Evolutionary conservation across 2,888 invertebrate species (phyloP).

Genomic region (Dasypolia templi): DNA sequence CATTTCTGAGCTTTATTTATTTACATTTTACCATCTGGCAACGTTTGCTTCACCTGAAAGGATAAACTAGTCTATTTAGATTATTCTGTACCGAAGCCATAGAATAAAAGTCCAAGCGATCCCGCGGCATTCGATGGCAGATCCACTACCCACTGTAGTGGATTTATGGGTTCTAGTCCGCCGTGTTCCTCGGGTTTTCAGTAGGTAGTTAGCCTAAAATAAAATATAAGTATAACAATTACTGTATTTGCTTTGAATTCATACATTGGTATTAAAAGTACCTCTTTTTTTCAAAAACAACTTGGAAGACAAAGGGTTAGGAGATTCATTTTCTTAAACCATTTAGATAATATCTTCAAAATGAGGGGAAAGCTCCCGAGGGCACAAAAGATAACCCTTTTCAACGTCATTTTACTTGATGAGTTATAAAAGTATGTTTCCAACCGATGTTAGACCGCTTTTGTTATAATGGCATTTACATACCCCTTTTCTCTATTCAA

Average conservation of each 20-base stretch:
- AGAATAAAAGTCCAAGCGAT: slow-evolving; percentile 28
- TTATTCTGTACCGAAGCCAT: slow-evolving; percentile 3
- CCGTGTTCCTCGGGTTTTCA: slow-evolving; percentile 13
- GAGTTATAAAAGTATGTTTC: slow-evolving; percentile 49
- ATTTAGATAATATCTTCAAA: slow-evolving; percentile 56
- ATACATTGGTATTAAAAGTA: slow-evolving; percentile 4
- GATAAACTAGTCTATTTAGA: slow-evolving; percentile 12
- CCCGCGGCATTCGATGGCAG: slow-evolving; percentile 2
- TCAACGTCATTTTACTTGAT: slow-evolving; percentile 57
- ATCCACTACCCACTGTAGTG: slow-evolving; percentile 14
- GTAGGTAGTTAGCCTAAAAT: not conserved
- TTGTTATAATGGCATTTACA: slow-evolving; percentile 13
- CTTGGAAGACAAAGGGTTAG: slow-evolving; percentile 36
- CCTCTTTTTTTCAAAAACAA: slow-evolving; percentile 23
- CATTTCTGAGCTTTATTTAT: slow-evolving; percentile 13
- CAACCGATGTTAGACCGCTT: slow-evolving; percentile 25
- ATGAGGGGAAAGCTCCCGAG: slow-evolving; percentile 38
- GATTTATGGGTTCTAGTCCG: slow-evolving; percentile 33
- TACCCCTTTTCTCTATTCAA: slow-evolving; percentile 13
- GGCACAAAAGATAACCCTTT: slow-evolving; percentile 48
- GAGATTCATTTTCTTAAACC: slow-evolving; percentile 41
- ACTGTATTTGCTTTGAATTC: not conserved
- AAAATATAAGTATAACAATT: not conserved
- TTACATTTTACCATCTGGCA: not conserved
- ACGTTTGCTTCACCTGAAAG: not conserved